phyloP scores from a whole-genome alignment of 2,113 vertebrate genomes.

The Aptenodytes patagonicus region DNA sequence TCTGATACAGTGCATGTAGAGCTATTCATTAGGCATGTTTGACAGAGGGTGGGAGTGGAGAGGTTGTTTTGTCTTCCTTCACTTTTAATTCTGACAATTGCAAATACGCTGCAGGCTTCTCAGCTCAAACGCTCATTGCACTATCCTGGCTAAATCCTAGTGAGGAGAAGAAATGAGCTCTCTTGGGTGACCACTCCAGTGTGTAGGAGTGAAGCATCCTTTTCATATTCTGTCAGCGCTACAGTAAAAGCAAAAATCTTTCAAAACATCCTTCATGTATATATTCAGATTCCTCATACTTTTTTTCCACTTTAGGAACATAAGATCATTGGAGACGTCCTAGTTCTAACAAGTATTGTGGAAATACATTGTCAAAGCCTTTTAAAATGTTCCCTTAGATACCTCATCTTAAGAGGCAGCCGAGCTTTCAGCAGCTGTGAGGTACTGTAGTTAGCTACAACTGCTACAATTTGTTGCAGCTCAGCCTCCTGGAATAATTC shows the following conservation, averaged over 20 bases:
- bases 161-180: slow-evolving; percentile 67
- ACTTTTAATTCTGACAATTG: slow-evolving; percentile 71
- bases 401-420: slow-evolving; percentile 51
- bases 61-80: slow-evolving; percentile 67
- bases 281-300: slow-evolving; percentile 65
- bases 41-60: slow-evolving; percentile 63
- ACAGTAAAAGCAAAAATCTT: slow-evolving; percentile 58
- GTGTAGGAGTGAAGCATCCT: slow-evolving; percentile 64
- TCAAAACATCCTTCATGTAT: slow-evolving; percentile 67
- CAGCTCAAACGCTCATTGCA: neutral
- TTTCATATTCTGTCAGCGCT: slow-evolving; percentile 62
- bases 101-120: slow-evolving; percentile 64
- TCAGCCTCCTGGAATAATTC: slow-evolving; percentile 59
- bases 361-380: slow-evolving; percentile 63
- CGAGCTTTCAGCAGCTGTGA: slow-evolving; percentile 35
- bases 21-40: slow-evolving; percentile 64
- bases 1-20: slow-evolving; percentile 53
- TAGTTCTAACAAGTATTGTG: slow-evolving; percentile 57
- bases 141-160: slow-evolving; percentile 55
- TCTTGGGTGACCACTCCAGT: slow-evolving; percentile 67
- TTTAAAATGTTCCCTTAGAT: slow-evolving; percentile 58
- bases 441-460: slow-evolving; percentile 32
- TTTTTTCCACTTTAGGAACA: slow-evolving; percentile 57
- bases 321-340: slow-evolving; percentile 48
- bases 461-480: slow-evolving; percentile 52